Conservation (phyloP, 2,888 invertebrate species). For the Congeria kusceri region DNA sequence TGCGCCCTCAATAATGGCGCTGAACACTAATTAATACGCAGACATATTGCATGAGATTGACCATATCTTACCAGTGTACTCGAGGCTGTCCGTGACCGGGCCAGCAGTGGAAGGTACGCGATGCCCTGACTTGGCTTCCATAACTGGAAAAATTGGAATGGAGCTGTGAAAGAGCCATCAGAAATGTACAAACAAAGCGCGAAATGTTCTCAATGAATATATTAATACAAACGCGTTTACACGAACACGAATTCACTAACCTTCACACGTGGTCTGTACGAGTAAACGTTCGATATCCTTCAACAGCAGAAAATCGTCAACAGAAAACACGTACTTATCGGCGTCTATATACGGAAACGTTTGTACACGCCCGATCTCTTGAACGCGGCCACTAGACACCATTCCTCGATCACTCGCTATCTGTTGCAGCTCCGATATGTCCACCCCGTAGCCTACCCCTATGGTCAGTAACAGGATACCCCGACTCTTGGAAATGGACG, state of each 20-base stretch:
- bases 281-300: constrained; percentile 63
- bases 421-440: constrained; percentile 64
- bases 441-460: constrained; percentile 62
- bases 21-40: too few relatives aligned
- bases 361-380: background rate
- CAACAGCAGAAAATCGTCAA: constrained; percentile 71
- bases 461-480: constrained; percentile 67
- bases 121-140: too few relatives aligned
- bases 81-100: too few relatives aligned
- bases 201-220: too few relatives aligned
- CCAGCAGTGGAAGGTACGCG: too few relatives aligned
- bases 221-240: too few relatives aligned
- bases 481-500: constrained; percentile 37
- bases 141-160: too few relatives aligned
- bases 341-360: constrained; percentile 56
- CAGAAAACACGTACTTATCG: constrained; percentile 68
- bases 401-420: constrained; percentile 65
- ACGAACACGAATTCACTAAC: constrained; percentile 25
- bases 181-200: too few relatives aligned
- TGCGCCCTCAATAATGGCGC: too few relatives aligned
- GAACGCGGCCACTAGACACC: background rate
- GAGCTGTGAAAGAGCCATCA: too few relatives aligned
- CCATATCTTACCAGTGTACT: too few relatives aligned
- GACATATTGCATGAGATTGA: too few relatives aligned
- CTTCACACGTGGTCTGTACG: constrained; percentile 68